Percentiles rank a stretch among this genome's conserved stretches.
These are phyloP conservation scores for Lytechinus pictus DNA, from an alignment of 35 echinoderm and acorn worm genomes.

Conservation along the genomic window DNA sequence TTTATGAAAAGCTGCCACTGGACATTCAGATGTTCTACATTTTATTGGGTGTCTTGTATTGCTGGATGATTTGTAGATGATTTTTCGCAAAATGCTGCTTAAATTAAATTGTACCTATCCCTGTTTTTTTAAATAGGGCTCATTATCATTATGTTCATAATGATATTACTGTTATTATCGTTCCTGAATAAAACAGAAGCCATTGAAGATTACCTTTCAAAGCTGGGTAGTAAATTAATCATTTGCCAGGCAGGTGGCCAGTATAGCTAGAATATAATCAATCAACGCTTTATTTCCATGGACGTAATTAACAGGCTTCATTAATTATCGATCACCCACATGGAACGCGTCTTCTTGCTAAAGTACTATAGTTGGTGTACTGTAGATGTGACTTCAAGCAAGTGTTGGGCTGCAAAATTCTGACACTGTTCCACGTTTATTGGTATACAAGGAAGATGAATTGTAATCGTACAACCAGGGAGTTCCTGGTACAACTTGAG, in stretches of 20 bases:
- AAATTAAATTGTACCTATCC: no score
- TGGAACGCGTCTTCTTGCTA: background rate
- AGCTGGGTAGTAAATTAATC: slow-evolving; percentile 15
- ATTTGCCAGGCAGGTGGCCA: background rate
- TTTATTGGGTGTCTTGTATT: no score
- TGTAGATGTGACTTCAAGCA: background rate
- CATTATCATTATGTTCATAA: background rate
- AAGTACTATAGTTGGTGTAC: background rate
- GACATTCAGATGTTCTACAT: no score
- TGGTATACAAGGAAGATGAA: no score
- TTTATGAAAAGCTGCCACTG: no score
- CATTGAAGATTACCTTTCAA: background rate
- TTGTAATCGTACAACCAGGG: no score
- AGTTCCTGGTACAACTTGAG: no score
- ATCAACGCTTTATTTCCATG: slow-evolving; percentile 27
- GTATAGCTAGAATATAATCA: background rate
- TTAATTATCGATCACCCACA: slow-evolving; percentile 25
- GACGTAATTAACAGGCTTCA: slow-evolving; percentile 24
- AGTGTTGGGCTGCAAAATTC: background rate
- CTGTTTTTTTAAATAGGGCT: no score
- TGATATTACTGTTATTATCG: background rate
- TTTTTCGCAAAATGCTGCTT: no score
- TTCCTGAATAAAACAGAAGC: background rate
- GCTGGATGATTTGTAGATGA: no score
- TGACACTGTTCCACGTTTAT: no score